Base-by-base conservation (phyloP, 1,140 invertebrate genomes). In the Polypedilum vanderplanki region DNA sequence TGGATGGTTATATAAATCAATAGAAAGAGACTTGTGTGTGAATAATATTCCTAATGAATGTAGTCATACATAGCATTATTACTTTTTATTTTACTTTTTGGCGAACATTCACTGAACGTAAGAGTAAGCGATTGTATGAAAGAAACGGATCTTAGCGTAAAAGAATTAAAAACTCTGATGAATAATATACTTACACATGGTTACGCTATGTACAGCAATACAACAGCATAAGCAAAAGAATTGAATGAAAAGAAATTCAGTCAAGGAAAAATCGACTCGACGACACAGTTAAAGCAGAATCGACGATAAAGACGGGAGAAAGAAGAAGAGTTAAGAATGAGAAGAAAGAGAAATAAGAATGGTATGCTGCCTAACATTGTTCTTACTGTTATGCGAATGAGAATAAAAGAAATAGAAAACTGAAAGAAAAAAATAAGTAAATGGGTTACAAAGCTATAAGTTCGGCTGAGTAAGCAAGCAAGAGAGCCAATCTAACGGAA, bases 271-370 rank as follows among this genome's bases (percentile, higher is more conserved):
- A 70, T n/a, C 65, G 17, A 70, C 20, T 17, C 10, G n/a, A 20
- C 65, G 65, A 70, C 65, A 70, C 20, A 70, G 65, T 70, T 70
- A 70, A 70, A 70, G 65, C n/a, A 22, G 65, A 70, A 70, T 70
- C 20, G 17, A 70, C 18, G 65, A 70, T 70, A 70, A 70, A 18
- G 17, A 22, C 24, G 24, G 24, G 5, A 33, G 24, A 33, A 33
- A 33, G 24, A 70, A 18, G 17, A 22, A 9, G 3, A 18, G 17
- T 10, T n/a, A 67, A 20, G 18, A 22, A 18, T 18, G 20, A 20
- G 65, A 20, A 18, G 17, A 18, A 18, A 20, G 65, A 22, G 9
- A 10, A 18, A 22, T 10, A 18, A 70, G 65, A 70, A 70, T 70
- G 65, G 17, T 70, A 20, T 70, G 17, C 65, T 70, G 17, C 65